phyloP scores from a whole-genome alignment of 2,888 invertebrate genomes.

The Cylloceria caligata region DNA sequence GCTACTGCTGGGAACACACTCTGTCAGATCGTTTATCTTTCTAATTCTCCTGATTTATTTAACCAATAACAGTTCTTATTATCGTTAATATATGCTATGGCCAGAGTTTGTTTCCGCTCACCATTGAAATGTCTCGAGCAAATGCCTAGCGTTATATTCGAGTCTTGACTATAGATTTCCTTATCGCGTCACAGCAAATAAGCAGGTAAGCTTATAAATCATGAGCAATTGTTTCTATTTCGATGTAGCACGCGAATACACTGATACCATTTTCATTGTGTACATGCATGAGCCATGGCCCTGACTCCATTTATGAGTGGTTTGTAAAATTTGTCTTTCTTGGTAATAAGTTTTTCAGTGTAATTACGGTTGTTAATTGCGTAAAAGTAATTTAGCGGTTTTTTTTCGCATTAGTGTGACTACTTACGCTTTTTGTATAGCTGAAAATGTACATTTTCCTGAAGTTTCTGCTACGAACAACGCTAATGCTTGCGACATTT shows the following conservation, averaged over 20 bases:
- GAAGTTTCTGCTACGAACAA: background rate
- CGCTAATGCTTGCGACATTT: background rate
- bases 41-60: conserved; percentile 39
- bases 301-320: conserved; percentile 2
- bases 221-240: conserved; percentile 3
- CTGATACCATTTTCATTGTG: background rate
- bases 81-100: conserved; percentile 11
- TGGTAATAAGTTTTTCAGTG: background rate
- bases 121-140: background rate
- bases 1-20: conserved; percentile 57
- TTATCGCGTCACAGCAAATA: conserved; percentile 1
- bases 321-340: background rate
- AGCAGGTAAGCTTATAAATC: background rate
- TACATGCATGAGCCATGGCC: background rate
- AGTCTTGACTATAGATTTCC: background rate
- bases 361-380: conserved; percentile 11
- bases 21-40: conserved; percentile 54
- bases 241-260: conserved; percentile 1
- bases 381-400: background rate
- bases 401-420: background rate
- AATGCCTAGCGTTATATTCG: background rate
- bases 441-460: background rate
- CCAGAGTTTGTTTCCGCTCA: background rate
- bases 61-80: conserved; percentile 54
- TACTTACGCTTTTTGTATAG: background rate